Percentiles rank a stretch among this genome's conserved stretches.
These are phyloP conservation scores for Chrysomallon squamiferum DNA, from an alignment of 1,140 invertebrate species.

Conservation along the genomic window DNA sequence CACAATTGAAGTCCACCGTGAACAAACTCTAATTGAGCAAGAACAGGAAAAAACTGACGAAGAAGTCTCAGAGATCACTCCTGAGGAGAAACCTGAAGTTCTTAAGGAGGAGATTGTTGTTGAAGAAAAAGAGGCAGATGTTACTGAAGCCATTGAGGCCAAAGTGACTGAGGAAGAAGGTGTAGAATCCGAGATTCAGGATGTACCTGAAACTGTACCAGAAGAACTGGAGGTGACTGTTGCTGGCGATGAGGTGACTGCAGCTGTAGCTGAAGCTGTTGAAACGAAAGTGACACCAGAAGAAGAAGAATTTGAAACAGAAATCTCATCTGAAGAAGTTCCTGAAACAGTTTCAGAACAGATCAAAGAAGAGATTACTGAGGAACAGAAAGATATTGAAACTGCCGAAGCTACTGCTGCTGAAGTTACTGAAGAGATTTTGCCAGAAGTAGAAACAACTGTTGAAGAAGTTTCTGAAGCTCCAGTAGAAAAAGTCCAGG, in stretches of 20 bases:
- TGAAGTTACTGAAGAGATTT: neutral
- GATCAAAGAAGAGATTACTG: neutral
- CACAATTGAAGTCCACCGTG: no score
- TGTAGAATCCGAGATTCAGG: constrained; percentile 9
- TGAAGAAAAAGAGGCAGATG: constrained; percentile 24
- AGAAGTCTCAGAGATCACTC: no score
- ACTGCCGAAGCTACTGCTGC: neutral
- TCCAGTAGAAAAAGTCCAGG: neutral
- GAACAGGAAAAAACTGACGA: no score
- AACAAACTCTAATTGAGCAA: no score
- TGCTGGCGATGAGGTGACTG: neutral
- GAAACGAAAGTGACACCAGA: constrained; percentile 4
- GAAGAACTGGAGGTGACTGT: constrained; percentile 15
- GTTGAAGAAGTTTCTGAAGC: neutral
- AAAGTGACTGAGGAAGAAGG: constrained; percentile 17
- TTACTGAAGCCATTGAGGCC: constrained; percentile 23
- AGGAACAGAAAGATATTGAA: neutral
- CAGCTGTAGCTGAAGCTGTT: constrained; percentile 18
- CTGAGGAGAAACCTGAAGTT: no score
- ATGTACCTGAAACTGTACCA: constrained; percentile 16
- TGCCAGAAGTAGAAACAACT: neutral
- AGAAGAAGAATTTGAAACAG: constrained; percentile 15
- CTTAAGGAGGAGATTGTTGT: constrained; percentile 15
- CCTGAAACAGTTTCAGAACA: neutral
- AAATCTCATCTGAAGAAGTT: constrained; percentile 10